These are phyloP conservation scores for Spodoptera litura DNA, from an alignment of 1,140 invertebrate genomes.

Conservation along the genomic window DNA sequence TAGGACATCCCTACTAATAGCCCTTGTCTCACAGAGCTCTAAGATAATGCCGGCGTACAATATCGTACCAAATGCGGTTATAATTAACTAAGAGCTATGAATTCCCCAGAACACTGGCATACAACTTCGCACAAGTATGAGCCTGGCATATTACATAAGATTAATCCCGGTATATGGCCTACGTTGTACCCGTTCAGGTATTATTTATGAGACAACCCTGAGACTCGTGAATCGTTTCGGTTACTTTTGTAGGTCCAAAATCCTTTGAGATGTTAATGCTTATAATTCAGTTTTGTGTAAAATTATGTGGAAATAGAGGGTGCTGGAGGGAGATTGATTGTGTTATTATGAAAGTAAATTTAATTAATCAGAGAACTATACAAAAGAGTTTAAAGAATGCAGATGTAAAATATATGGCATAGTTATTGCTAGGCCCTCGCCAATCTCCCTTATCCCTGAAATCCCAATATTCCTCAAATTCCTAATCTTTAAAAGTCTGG, in stretches of 20 bases:
- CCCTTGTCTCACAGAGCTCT: conserved; percentile 26
- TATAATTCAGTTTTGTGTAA: not conserved
- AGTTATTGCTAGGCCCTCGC: too few relatives aligned
- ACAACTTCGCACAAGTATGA: conserved; percentile 17
- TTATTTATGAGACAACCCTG: conserved; percentile 38
- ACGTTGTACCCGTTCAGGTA: conserved; percentile 25
- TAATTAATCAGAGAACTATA: not conserved
- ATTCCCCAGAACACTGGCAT: conserved; percentile 32
- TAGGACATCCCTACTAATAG: conserved; percentile 31
- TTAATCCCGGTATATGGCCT: conserved; percentile 40
- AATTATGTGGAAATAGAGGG: not conserved
- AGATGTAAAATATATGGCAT: too few relatives aligned
- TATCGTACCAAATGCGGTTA: conserved; percentile 37
- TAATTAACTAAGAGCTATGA: conserved; percentile 47
- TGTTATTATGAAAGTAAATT: too few relatives aligned
- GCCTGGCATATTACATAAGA: conserved; percentile 41
- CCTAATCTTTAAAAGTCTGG: too few relatives aligned
- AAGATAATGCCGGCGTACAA: conserved; percentile 39
- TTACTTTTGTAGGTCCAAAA: conserved; percentile 25
- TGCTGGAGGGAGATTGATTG: not conserved
- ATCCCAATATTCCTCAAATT: too few relatives aligned
- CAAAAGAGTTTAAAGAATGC: too few relatives aligned
- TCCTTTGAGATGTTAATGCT: conserved; percentile 33
- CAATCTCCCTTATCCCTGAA: too few relatives aligned
- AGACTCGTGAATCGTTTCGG: conserved; percentile 19